Evolutionary conservation across 1,140 invertebrate genomes (phyloP).

Genomic region (Drosophila albomicans): DNA sequence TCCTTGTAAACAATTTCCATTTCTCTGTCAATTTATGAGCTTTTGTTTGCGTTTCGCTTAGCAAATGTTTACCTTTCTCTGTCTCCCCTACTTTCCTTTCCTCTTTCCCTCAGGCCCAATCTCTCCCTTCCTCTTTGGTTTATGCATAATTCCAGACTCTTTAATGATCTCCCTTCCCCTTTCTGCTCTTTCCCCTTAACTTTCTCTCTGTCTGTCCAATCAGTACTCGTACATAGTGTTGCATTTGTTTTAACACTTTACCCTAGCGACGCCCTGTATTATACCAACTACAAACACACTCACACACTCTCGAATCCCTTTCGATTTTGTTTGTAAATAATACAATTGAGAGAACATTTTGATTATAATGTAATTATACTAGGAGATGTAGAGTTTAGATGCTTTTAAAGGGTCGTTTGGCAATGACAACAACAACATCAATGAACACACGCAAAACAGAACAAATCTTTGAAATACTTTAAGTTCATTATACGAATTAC

Average conservation of each 20-base stretch:
- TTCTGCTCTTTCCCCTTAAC: conserved; percentile 1
- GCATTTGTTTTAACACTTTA: conserved; percentile 50
- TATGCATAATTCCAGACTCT: conserved; percentile 45
- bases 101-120: background rate
- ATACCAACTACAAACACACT: conserved; percentile 23
- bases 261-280: conserved; percentile 37
- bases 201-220: conserved; percentile 13
- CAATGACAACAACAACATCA: conserved; percentile 35
- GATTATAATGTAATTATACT: conserved; percentile 15
- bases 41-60: conserved; percentile 82
- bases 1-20: conserved; percentile 69
- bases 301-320: conserved; percentile 18
- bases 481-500: conserved; percentile 22
- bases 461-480: conserved; percentile 16
- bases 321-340: conserved; percentile 37
- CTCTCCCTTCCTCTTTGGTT: conserved; percentile 22
- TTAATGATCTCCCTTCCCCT: conserved; percentile 20
- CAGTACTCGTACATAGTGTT: conserved; percentile 52
- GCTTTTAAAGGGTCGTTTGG: conserved; percentile 25
- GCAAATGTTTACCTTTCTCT: conserved; percentile 73
- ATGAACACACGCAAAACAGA: conserved; percentile 32
- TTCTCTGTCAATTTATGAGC: conserved; percentile 77
- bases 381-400: conserved; percentile 23
- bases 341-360: conserved; percentile 23
- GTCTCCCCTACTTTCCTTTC: background rate